Percentiles rank a stretch among this genome's conserved stretches.
Evolutionary conservation across 2,888 invertebrate genomes (phyloP).

Genomic region (Podabrus alpinus): DNA sequence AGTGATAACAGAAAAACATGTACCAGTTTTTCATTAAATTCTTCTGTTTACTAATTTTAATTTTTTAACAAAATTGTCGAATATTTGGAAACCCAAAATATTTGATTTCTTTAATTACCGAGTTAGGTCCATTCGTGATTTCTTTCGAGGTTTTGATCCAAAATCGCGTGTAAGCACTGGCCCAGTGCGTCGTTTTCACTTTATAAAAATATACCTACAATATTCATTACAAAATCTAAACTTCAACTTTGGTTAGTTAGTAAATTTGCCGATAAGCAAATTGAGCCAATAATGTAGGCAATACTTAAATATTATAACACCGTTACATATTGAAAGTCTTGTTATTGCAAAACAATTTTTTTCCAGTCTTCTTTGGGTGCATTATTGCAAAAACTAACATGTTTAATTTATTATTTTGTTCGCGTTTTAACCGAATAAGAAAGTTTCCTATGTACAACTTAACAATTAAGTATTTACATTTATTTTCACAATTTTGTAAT

Average conservation of each 20-base stretch:
- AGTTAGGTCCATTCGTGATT: no score
- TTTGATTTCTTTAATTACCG: no score
- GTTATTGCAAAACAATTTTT: constrained; percentile 25
- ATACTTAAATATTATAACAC: constrained; percentile 10
- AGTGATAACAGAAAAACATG: no score
- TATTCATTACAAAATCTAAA: constrained; percentile 17
- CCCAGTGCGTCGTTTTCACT: constrained; percentile 7
- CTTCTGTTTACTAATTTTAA: no score
- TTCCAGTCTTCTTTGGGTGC: constrained; percentile 21
- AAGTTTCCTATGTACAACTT: neutral
- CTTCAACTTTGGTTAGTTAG: constrained; percentile 20
- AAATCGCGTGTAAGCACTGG: no score
- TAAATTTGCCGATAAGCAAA: constrained; percentile 15
- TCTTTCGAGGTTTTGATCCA: no score
- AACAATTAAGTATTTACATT: neutral
- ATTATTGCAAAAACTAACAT: constrained; percentile 17
- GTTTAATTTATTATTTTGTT: constrained; percentile 6
- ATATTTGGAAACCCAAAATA: no score
- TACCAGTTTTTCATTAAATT: no score
- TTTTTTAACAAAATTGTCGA: no score
- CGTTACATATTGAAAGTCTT: constrained; percentile 15
- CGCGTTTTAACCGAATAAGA: neutral
- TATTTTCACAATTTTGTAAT: constrained; percentile 35
- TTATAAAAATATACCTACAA: constrained; percentile 24
- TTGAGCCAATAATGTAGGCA: constrained; percentile 12